Evolutionary conservation across 1,140 invertebrate species (phyloP), one percentile per base, ranked within the genome.

Genomic region (Yoshiicerus persimilis): DNA sequence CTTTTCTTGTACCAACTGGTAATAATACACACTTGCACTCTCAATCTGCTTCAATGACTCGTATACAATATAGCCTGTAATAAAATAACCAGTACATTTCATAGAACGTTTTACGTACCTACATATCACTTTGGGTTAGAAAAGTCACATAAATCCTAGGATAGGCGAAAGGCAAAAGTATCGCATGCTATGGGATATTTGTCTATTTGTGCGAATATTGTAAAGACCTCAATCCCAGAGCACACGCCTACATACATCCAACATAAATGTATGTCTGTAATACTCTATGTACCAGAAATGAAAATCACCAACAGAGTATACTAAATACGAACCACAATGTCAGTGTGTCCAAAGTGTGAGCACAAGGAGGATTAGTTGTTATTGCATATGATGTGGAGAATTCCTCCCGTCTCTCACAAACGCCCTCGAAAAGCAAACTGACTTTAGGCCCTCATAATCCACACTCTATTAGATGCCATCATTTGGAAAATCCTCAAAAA

Each of bases 321-420:
- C 13, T 36, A n/a, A 13, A 36, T 10, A 23, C 47, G 6, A 41
- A 30, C 84, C 10, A 30, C 27, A 23, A 85, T n/a, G 47, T 84
- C 83, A 84, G 47, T 62, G 47, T 62, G 47, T 84, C 83, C 38
- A 47, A 39, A 47, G 83, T 56, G 83, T 38, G 83, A 84, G 83
- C 38, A n/a, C 11, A 20, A 39, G 70, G 11, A 77, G 70, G 70
- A 77, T 77, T 77, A 77, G 70, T 32, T 36, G n/a, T 77, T 36
- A 77, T 30, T 84, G 27, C 39, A 41, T 41, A 84, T 34, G 20
- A 84, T 62, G 38, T 41, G 32, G 30, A 20, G 77, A 32, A 80
- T 80, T n/a, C 77, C 62, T 23, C 20, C 34, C 20, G 34, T 27
- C 27, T 13, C 64, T 27, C 1, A 2, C 23, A 32, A 11, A 2